Base-by-base conservation (phyloP, 2,797 vertebrate genomes). In the Arnoldichthys spilopterus region DNA sequence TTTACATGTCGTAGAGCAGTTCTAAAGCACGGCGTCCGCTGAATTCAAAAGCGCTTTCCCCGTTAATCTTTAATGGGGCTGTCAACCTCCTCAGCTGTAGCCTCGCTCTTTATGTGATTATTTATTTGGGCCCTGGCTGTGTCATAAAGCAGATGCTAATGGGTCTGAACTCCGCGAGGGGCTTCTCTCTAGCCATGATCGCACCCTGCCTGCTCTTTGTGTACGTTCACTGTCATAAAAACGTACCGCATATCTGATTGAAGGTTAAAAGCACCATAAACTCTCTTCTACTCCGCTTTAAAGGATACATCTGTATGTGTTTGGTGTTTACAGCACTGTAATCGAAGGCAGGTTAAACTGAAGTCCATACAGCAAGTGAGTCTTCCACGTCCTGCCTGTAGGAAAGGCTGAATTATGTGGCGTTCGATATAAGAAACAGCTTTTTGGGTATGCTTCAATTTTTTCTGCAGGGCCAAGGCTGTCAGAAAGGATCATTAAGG, bases 41-140 rank as follows among this genome's bases (percentile, higher is more conserved):
- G 49, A 51, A 70, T 70, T 70, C 47, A 1, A 18, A 70, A 70
- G 45, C 47, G 47, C 47, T 32, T 26, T 6, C 43, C 20, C 28
- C 20, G 68, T 70, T 70, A 53, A 70, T 70, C 49, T 70, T 70
- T 70, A 70, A 53, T 70, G 45, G 28, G 68, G 18, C 68, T 51
- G 66, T 68, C 66, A 68, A 49, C 43, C 66, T 68, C 24, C 43
- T 32, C 47, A 32, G 68, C 68, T 32, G 68, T 34, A 70, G 28
- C 49, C 11, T 28, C 28, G 47, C 47, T 53, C 49, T 70, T 70
- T 70, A 70, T 20, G 26, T 32, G 24, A 20, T 70, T 51, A 70
- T 70, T 70, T 70, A 70, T 70, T 70, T 32, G 18, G 49, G 47
- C 45, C 45, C 45, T 53, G 20, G 20, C 68, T 47, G 28, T n/a